These are phyloP conservation scores for Thera obeliscata DNA, from an alignment of 2,888 invertebrate species.

Conservation along the genomic window DNA sequence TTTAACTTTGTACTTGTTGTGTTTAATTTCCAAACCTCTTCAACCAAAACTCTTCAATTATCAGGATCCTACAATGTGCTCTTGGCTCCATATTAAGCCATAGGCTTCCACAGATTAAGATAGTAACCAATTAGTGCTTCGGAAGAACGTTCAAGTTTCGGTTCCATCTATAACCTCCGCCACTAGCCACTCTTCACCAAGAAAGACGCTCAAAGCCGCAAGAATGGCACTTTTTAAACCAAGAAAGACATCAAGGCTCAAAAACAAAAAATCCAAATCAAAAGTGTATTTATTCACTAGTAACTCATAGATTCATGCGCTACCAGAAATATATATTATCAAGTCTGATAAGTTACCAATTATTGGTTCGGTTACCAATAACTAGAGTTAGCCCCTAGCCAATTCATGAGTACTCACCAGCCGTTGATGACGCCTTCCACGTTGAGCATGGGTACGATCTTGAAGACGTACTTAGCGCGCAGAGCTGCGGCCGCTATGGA, in stretches of 20 bases:
- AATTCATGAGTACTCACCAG: slow-evolving; percentile 82
- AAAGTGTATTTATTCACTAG: no score
- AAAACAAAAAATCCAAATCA: no score
- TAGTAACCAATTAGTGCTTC: neutral
- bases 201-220: no score
- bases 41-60: no score
- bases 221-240: no score
- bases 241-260: no score
- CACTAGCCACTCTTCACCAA: no score
- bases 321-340: no score
- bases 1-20: slow-evolving; percentile 61
- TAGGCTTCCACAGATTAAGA: neutral
- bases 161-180: neutral
- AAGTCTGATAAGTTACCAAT: no score
- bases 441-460: slow-evolving; percentile 95
- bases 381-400: no score
- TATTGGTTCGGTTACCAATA: no score
- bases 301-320: no score
- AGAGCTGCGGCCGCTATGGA: slow-evolving; percentile 84
- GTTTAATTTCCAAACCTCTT: slow-evolving; percentile 51
- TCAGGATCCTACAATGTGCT: neutral
- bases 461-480: slow-evolving; percentile 90
- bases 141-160: neutral
- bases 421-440: slow-evolving; percentile 95
- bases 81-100: neutral